phyloP scores from a whole-genome alignment of 2,797 vertebrate genomes.

The Tolypeutes matacus region DNA sequence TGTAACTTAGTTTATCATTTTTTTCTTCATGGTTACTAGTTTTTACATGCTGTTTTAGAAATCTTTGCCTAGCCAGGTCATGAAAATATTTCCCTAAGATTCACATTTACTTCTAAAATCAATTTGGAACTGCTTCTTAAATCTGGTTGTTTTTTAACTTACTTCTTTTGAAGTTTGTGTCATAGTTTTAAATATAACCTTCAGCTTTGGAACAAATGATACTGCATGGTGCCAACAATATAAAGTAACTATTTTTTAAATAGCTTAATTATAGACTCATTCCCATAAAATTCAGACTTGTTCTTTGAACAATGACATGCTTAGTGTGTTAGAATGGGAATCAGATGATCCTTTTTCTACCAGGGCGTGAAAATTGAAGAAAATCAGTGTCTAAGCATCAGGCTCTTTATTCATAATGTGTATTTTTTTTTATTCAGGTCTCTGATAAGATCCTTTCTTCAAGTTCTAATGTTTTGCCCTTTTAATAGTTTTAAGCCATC shows the following conservation, averaged over 20 bases:
- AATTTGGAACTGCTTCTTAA: background rate
- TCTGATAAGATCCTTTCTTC: background rate
- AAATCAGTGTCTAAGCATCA: background rate
- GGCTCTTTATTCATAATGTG: background rate
- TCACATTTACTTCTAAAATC: background rate
- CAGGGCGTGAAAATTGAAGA: background rate
- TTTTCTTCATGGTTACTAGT: background rate
- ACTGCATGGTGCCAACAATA: background rate
- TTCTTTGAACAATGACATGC: background rate
- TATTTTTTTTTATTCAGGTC: background rate
- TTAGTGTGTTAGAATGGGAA: background rate
- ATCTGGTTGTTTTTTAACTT: background rate
- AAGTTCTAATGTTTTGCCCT: background rate
- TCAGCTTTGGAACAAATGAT: background rate
- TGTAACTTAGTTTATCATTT: background rate
- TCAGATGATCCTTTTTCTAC: background rate
- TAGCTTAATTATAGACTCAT: too few relatives aligned
- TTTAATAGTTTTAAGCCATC: background rate
- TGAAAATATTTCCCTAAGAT: background rate
- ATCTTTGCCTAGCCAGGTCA: background rate
- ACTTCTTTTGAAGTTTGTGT: background rate
- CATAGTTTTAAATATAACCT: background rate
- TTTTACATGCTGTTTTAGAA: background rate
- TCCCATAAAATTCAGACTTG: background rate
- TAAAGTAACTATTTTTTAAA: background rate